Conservation (phyloP, 2,888 invertebrate species). For the Lithodes maja region DNA sequence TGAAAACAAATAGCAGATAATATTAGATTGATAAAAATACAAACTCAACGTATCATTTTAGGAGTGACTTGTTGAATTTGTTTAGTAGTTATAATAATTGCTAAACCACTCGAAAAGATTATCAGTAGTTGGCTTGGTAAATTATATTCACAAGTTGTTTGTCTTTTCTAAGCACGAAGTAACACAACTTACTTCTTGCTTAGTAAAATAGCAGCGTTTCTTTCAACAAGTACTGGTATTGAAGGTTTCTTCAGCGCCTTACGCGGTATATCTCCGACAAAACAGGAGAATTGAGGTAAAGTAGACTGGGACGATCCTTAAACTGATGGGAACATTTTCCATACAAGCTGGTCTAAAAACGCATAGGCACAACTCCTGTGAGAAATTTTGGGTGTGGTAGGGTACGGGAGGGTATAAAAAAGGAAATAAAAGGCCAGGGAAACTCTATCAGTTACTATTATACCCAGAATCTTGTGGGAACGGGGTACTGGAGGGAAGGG, state of each 20-base stretch:
- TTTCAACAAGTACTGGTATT: neutral
- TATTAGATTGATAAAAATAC: too few species aligned
- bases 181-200: too few species aligned
- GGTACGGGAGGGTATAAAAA: slow-evolving; percentile 47
- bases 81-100: too few species aligned
- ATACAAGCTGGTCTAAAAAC: slow-evolving; percentile 40
- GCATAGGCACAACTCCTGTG: slow-evolving; percentile 54
- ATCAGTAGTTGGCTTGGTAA: too few species aligned
- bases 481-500: slow-evolving; percentile 40
- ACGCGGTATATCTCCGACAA: neutral
- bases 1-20: too few species aligned
- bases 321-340: slow-evolving; percentile 46
- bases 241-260: slow-evolving; percentile 18
- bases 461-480: slow-evolving; percentile 61
- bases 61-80: too few species aligned
- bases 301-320: neutral
- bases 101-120: too few species aligned
- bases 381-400: slow-evolving; percentile 41
- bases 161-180: too few species aligned
- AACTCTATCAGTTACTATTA: slow-evolving; percentile 63
- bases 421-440: slow-evolving; percentile 39
- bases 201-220: too few species aligned
- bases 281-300: neutral
- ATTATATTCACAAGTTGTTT: too few species aligned
- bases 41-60: too few species aligned